These are phyloP conservation scores for Vipera latastei DNA, from an alignment of 2,797 vertebrate species.

Conservation along the genomic window DNA sequence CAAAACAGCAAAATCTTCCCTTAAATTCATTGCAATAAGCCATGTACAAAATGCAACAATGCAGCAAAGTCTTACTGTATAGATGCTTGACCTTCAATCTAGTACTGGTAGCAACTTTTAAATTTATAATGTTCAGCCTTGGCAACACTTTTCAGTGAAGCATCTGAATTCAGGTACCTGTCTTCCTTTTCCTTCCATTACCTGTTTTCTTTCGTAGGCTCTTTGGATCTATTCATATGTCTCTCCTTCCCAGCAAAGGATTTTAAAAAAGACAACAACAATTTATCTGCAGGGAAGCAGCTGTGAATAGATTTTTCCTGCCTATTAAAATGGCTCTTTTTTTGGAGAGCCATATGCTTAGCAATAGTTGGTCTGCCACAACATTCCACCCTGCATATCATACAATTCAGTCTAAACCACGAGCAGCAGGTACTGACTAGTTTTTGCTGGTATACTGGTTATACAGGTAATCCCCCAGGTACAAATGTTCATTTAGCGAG, in stretches of 20 bases:
- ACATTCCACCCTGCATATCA: neutral
- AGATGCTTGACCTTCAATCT: neutral
- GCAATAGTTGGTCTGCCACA: neutral
- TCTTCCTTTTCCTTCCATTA: neutral
- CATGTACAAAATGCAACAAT: neutral
- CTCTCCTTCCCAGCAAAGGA: neutral
- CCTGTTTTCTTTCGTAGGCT: neutral
- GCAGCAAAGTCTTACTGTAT: neutral
- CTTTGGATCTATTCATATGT: neutral
- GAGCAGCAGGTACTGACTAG: neutral
- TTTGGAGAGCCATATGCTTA: neutral
- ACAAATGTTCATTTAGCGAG: no score
- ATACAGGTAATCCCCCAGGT: neutral
- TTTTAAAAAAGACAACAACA: neutral
- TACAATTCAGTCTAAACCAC: neutral
- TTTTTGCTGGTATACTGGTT: neutral
- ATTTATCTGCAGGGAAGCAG: neutral
- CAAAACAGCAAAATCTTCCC: neutral
- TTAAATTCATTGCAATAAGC: neutral
- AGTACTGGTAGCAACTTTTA: neutral
- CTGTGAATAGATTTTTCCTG: neutral
- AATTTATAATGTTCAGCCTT: neutral
- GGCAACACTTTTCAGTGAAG: neutral
- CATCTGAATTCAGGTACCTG: neutral
- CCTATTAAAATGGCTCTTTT: neutral